Conservation (phyloP, 2,888 invertebrate species). For the Macrophya alboannulata region DNA sequence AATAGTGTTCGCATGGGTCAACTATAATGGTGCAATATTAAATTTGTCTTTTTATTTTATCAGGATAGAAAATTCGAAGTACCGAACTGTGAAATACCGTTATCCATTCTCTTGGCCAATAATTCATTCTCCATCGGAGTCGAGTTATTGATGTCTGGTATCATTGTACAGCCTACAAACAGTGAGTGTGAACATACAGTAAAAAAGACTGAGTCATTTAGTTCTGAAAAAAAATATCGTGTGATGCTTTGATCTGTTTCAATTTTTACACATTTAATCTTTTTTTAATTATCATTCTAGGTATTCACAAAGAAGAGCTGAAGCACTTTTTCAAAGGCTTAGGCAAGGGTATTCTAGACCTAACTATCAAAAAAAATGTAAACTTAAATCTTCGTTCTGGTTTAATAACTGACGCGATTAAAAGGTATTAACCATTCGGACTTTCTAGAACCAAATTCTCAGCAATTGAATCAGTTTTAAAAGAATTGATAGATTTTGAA, state of each 20-base stretch:
- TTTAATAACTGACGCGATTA: conserved; percentile 86
- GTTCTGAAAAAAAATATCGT: not conserved
- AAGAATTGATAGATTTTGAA: conserved; percentile 45
- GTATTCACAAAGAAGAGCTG: conserved; percentile 83
- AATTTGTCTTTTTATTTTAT: conserved; percentile 39
- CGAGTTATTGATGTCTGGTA: conserved; percentile 85
- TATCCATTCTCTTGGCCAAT: conserved; percentile 81
- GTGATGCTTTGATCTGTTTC: not conserved
- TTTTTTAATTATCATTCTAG: conserved; percentile 68
- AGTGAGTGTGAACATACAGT: conserved; percentile 80
- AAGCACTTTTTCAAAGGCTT: conserved; percentile 87
- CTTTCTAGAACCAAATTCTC: not conserved
- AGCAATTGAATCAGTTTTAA: not conserved
- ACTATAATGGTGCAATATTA: not conserved
- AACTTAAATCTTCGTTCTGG: conserved; percentile 84
- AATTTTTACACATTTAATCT: not conserved
- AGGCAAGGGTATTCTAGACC: conserved; percentile 86
- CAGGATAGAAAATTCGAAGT: conserved; percentile 66
- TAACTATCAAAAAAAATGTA: conserved; percentile 84
- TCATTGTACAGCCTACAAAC: conserved; percentile 85
- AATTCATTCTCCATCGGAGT: conserved; percentile 85
- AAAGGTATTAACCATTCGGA: conserved; percentile 78
- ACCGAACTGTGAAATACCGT: conserved; percentile 79
- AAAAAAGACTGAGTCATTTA: not conserved
- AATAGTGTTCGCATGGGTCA: not conserved